Base-by-base conservation (phyloP, 2,888 invertebrate genomes). In the Conistra vaccinii region DNA sequence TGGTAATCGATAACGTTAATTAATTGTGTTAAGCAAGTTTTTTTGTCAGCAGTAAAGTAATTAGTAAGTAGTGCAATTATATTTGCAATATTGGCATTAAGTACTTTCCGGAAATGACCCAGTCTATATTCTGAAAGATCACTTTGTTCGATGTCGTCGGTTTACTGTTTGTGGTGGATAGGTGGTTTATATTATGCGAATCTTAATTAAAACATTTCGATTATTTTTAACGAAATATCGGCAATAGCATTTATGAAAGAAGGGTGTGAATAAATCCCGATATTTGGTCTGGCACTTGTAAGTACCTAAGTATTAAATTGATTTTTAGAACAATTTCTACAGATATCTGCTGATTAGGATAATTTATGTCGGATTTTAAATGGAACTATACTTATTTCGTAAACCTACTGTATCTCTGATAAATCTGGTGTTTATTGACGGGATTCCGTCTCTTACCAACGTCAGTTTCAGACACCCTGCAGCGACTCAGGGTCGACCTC, bases 401-500 rank as follows among this genome's bases (percentile, higher is more conserved):
- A 45, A 51, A 10, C n/a, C 35, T 23, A 51, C 14, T 62, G 17
- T n/a, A 10, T 39, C 45, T 32, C 2, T 57, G 35, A 45, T 53
- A 39, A 45, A 76, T 42, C 58, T 58, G 17, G 26, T n/a, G 7
- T 20, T 39, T 57, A 29, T 48, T 48, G 51, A 53, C n/a, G 14
- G 45, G 57, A 23, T 72, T 26, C 29, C 12, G 26, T 57, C 32
- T 55, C 71, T 66, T 51, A 69, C 66, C 51, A 77, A 51, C 66
- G 51, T 72, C 66, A 60, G 69, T 78, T 80, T 76, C 63, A 73
- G 78, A 81, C 71, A 78, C 83, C 74, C 81, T 85, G 81, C 76
- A 80, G 69, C 73, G 76, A 68, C 80, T 85, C 83, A 80, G 84
- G 82, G 86, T 86, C 88, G 87, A 87, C 85, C 83, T 85, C 80